These are phyloP conservation scores for Trachemys scripta DNA, from an alignment of 2,113 vertebrate genomes.

Conservation along the genomic window DNA sequence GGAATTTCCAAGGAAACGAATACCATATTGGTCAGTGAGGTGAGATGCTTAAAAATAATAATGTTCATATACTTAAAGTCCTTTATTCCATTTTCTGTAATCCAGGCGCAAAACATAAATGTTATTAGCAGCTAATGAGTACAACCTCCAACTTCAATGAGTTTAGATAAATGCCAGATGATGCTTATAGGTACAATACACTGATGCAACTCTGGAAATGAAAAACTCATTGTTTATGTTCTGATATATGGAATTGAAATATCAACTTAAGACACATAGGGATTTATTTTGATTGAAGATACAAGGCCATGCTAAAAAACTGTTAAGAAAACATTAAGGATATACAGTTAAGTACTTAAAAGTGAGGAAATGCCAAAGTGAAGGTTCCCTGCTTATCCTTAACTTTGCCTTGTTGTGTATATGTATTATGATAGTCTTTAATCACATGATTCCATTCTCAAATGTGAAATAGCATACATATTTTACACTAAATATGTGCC, in stretches of 20 bases:
- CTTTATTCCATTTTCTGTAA: not conserved
- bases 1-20: not conserved
- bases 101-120: not conserved
- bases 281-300: not conserved
- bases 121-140: not conserved
- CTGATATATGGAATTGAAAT: too few relatives aligned
- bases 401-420: not conserved
- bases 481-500: too few relatives aligned
- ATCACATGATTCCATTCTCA: not conserved
- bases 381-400: not conserved
- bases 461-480: not conserved
- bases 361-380: not conserved
- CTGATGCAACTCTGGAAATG: not conserved
- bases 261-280: not conserved
- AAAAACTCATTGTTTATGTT: not conserved
- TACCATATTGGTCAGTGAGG: not conserved
- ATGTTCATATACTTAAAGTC: not conserved
- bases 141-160: not conserved
- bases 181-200: not conserved
- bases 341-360: not conserved
- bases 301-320: not conserved
- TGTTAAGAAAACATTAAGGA: not conserved
- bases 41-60: not conserved
- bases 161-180: not conserved
- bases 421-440: not conserved